Conservation (phyloP, 23 tunicate genomes). For the Ascidia mentula region DNA sequence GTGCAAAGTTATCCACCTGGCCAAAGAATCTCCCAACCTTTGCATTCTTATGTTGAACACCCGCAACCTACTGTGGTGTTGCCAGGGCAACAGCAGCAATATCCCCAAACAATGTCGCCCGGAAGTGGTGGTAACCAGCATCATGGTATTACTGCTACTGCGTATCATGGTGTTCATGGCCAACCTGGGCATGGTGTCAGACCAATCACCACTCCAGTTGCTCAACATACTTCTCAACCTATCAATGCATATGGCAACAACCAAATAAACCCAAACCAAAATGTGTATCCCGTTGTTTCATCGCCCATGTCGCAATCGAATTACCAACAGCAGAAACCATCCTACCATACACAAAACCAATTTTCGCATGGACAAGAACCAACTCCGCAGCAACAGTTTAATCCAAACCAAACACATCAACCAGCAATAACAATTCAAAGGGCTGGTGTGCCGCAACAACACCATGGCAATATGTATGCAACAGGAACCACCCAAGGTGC, state of each 20-base stretch:
- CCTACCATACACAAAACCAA: neutral
- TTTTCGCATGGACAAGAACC: neutral
- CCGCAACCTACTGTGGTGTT: neutral
- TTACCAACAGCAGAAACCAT: conserved; percentile 1
- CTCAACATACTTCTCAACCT: neutral
- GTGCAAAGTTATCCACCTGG: neutral
- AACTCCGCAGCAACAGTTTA: neutral
- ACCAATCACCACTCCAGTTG: neutral
- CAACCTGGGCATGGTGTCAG: neutral
- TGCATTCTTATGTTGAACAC: neutral
- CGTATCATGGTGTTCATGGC: neutral
- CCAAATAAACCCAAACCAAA: neutral
- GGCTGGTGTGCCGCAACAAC: neutral
- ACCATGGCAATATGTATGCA: no score
- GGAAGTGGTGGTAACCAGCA: neutral
- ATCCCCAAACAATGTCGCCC: neutral
- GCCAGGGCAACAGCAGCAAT: neutral
- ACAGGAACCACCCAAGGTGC: neutral
- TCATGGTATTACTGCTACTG: neutral
- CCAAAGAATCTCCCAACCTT: neutral
- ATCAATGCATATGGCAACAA: neutral
- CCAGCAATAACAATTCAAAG: neutral
- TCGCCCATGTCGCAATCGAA: neutral
- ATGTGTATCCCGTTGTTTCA: neutral
- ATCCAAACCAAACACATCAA: neutral